These are phyloP conservation scores for Ginglymostoma cirratum DNA, from an alignment of 2,113 vertebrate species.

Conservation along the genomic window DNA sequence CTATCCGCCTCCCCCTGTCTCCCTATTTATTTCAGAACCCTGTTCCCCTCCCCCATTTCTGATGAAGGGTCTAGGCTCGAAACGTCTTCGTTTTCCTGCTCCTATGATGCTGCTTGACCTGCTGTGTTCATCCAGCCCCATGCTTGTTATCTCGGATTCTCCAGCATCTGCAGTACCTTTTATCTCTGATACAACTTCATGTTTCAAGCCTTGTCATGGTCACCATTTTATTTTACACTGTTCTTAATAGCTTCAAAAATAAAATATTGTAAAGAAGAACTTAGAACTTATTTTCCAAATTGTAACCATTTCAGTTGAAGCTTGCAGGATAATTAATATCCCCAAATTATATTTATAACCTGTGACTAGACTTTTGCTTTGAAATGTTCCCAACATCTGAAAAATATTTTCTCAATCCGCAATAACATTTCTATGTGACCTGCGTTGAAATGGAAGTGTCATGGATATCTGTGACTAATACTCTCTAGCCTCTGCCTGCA, in stretches of 20 bases:
- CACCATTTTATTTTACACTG: neutral
- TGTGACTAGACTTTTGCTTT: neutral
- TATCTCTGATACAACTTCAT: too few species aligned
- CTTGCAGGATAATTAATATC: neutral
- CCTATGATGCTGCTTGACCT: too few species aligned
- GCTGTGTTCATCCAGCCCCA: too few species aligned
- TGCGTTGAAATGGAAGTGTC: neutral
- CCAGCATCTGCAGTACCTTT: too few species aligned
- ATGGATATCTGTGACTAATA: neutral
- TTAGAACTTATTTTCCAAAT: neutral
- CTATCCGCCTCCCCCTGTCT: too few species aligned
- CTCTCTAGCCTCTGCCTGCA: neutral
- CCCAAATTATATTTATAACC: neutral
- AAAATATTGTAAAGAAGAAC: neutral
- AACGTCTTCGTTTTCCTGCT: too few species aligned
- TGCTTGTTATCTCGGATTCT: too few species aligned
- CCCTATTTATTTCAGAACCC: too few species aligned
- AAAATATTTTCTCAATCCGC: neutral
- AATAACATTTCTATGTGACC: neutral
- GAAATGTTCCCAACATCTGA: neutral
- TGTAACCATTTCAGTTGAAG: neutral
- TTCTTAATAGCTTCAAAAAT: neutral
- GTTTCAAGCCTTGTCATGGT: neutral
- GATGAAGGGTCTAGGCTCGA: too few species aligned
- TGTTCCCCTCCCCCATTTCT: too few species aligned